Base-by-base conservation (phyloP, 2,888 invertebrate genomes). In the Dasysyrphus tricinctus region DNA sequence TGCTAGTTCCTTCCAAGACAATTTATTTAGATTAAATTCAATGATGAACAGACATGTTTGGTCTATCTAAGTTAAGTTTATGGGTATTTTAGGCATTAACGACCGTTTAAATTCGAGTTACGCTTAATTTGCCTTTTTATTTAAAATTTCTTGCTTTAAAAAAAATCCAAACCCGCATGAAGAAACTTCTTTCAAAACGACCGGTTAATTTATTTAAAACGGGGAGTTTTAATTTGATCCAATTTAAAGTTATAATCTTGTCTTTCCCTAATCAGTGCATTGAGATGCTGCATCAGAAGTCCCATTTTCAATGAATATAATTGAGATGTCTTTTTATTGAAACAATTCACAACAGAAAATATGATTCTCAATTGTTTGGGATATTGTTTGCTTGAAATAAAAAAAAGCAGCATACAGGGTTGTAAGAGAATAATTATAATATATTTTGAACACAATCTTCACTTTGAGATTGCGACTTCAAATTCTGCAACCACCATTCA, bases 51-150 rank as follows among this genome's bases (percentile, higher is more conserved):
- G 24, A 47, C 47, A 39, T 32, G 37, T 37, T 32, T 37, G 51
- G 49, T 34, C 49, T 34, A n/a, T 24, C 70, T 42, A 78, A 54
- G 3, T n/a, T n/a, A 34, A 39, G 39, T 29, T 61, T 72, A 56
- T 34, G 29, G n/a, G 14, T 39, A 42, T 12, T 39, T 57, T 19
- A 59, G 56, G 14, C 47, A 49, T 77, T 72, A 44, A 51, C 14
- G 47, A 63, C 16, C 69, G 29, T 44, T 78, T 78, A 56, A 72
- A 47, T 72, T 51, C 42, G 56, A 65, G 56, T 75, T 56, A 75
- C 57, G 75, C 34, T 5, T 37, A 29, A 49, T 44, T 67, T 49
- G 16, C 19, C 14, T 49, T 34, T 47, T 67, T 37, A 67, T 49
- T 67, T 49, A 16, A 34, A 34, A 47, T 37, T 0, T 16, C 16